A percentile compares a stretch with the other conserved stretches of the same genome.
Conservation (phyloP, 2,797 vertebrate genomes). For the Chloroceryle inda region DNA sequence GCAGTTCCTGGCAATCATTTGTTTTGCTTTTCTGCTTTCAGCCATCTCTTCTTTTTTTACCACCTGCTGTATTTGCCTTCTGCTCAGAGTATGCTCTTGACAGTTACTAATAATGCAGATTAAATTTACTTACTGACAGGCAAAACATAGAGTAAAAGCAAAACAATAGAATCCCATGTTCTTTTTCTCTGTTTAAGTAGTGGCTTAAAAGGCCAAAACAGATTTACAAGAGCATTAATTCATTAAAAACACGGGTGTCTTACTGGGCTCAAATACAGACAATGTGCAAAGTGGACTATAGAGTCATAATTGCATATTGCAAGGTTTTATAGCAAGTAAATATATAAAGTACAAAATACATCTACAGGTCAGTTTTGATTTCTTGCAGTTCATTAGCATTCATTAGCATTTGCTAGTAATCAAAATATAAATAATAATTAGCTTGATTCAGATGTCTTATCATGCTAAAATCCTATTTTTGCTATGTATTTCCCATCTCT, state of each 20-base stretch:
- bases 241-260: constrained; percentile 21
- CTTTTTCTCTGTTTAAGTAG: constrained; percentile 49
- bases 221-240: constrained; percentile 43
- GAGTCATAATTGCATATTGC: not conserved
- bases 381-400: not conserved
- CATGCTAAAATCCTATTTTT: not conserved
- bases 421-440: not conserved
- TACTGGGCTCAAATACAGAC: not conserved
- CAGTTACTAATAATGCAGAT: constrained; percentile 82
- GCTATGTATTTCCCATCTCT: not conserved
- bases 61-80: constrained; percentile 82
- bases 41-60: constrained; percentile 67
- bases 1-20: constrained; percentile 75
- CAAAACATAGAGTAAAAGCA: constrained; percentile 75
- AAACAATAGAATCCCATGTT: constrained; percentile 64
- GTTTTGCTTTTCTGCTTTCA: constrained; percentile 76
- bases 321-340: not conserved
- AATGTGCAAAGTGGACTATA: not conserved
- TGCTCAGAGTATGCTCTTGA: constrained; percentile 76
- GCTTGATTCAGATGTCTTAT: not conserved
- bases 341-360: not conserved
- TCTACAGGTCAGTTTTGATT: not conserved
- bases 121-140: constrained; percentile 78
- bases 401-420: not conserved
- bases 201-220: constrained; percentile 36